These are phyloP conservation scores for Pteropus rufus DNA, from an alignment of 2,797 vertebrate species.

Conservation along the genomic window DNA sequence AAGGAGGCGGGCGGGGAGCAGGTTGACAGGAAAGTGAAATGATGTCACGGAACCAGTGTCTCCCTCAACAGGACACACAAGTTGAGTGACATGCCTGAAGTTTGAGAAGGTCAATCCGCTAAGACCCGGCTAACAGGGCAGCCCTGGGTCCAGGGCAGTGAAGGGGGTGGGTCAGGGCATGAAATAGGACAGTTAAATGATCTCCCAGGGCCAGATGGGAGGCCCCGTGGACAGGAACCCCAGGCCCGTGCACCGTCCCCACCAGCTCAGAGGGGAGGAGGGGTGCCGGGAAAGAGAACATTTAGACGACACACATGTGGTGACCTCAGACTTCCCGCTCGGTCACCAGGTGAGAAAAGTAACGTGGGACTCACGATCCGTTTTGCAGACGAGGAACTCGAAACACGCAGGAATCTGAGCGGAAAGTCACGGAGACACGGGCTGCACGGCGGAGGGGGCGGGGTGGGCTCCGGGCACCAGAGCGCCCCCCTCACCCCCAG, in stretches of 20 bases:
- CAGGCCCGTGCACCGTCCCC: not conserved
- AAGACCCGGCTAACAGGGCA: not conserved
- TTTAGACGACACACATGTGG: accelerated
- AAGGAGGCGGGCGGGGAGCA: not conserved
- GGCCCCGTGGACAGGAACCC: not conserved
- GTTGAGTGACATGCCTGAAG: not conserved
- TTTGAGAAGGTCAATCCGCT: not conserved
- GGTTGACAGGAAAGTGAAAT: not conserved
- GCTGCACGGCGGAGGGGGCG: too few species aligned
- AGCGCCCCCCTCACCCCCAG: accelerated
- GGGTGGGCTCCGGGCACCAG: accelerated
- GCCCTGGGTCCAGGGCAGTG: accelerated
- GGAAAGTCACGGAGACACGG: too few species aligned
- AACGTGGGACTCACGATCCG: not conserved
- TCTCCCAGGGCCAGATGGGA: not conserved
- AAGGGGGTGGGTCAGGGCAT: too few species aligned
- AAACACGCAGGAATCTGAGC: accelerated
- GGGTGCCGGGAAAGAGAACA: not conserved
- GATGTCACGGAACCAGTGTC: not conserved
- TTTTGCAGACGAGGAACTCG: not conserved
- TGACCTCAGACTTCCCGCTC: not conserved
- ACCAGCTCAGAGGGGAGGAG: not conserved
- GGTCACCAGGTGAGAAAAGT: accelerated
- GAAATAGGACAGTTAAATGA: not conserved
- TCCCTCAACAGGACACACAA: not conserved